phyloP scores from a whole-genome alignment of 2,888 invertebrate species.

The Sarcophaga rosellei region DNA sequence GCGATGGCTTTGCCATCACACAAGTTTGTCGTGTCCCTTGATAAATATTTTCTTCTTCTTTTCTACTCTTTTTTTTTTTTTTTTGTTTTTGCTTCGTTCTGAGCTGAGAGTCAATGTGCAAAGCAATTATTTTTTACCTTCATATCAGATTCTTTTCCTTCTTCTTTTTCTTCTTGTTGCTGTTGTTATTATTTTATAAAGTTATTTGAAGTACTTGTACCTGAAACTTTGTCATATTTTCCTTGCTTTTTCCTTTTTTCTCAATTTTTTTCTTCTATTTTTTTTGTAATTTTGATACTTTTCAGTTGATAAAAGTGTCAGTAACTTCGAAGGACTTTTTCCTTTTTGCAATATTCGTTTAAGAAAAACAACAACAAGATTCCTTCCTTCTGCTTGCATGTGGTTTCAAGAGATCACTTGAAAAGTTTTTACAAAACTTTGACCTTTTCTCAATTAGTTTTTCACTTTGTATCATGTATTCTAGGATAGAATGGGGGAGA shows the following conservation, averaged over 20 bases:
- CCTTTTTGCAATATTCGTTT: slow-evolving; percentile 1
- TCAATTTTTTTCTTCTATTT: neutral
- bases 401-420: slow-evolving; percentile 55
- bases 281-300: neutral
- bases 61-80: neutral
- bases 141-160: neutral
- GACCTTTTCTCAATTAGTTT: slow-evolving; percentile 56
- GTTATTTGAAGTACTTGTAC: slow-evolving; percentile 46
- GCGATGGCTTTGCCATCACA: neutral
- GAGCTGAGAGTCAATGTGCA: neutral
- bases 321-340: slow-evolving; percentile 50
- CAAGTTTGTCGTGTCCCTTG: slow-evolving; percentile 42
- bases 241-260: neutral
- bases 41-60: slow-evolving; percentile 14
- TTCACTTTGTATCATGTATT: neutral
- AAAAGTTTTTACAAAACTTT: slow-evolving; percentile 55
- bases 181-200: slow-evolving; percentile 48
- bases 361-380: neutral
- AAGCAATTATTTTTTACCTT: slow-evolving; percentile 25
- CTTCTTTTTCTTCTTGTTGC: neutral
- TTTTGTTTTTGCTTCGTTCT: neutral
- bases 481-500: neutral
- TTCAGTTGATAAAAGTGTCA: slow-evolving; percentile 10
- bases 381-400: neutral
- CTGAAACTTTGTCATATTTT: slow-evolving; percentile 35